Conservation (phyloP, 2,113 vertebrate species). For the Charina bottae region DNA sequence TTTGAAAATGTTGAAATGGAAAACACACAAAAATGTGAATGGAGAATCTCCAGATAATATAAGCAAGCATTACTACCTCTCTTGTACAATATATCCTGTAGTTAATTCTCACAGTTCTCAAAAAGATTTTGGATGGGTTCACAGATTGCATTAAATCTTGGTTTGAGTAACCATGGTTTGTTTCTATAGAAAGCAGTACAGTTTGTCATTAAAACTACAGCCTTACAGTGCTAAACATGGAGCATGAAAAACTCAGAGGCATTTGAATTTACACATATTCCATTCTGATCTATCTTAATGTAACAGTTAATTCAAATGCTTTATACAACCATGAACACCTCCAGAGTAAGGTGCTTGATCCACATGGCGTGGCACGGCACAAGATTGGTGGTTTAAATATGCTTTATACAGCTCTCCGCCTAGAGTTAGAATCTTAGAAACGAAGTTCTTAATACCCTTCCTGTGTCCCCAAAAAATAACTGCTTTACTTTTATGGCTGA, state of each 20-base stretch:
- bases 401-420: background rate
- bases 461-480: background rate
- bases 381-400: background rate
- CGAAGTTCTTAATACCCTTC: conserved; percentile 4
- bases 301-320: background rate
- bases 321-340: background rate
- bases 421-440: conserved; percentile 6
- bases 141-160: background rate
- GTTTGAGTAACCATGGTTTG: background rate
- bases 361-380: background rate
- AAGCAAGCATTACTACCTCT: background rate
- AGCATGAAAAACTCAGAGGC: background rate
- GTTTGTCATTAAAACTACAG: background rate
- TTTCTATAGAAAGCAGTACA: background rate
- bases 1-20: background rate
- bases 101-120: background rate
- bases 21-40: background rate
- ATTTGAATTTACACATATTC: background rate
- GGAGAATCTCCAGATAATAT: background rate
- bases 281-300: background rate
- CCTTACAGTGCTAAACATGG: background rate
- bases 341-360: background rate
- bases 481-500: too few species aligned
- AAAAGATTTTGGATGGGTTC: background rate
- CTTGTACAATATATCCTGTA: background rate